Percentiles rank a stretch among this genome's conserved stretches.
These are phyloP conservation scores for Diploscapter pachys DNA, from an alignment of 1,140 invertebrate genomes.

Conservation along the genomic window DNA sequence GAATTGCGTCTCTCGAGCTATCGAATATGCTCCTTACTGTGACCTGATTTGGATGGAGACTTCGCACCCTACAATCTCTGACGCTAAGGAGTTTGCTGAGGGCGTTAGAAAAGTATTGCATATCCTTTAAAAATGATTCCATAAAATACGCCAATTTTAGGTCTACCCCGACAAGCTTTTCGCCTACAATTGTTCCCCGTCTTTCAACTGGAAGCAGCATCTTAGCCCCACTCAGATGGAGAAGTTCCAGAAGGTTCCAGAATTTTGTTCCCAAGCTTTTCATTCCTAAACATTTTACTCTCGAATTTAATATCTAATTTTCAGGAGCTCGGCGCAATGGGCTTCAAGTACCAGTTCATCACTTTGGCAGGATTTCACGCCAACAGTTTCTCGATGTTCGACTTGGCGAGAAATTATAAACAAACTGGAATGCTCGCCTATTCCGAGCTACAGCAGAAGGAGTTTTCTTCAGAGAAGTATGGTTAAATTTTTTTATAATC, in stretches of 20 bases:
- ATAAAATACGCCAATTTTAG: background rate
- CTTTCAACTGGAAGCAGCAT: conserved; percentile 61
- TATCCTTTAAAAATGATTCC: background rate
- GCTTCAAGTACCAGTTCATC: conserved; percentile 62
- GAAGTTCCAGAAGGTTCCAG: conserved; percentile 56
- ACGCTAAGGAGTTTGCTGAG: conserved; percentile 59
- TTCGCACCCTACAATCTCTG: conserved; percentile 52
- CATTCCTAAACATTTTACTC: background rate
- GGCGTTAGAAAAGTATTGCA: conserved; percentile 50
- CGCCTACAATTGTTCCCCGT: conserved; percentile 61
- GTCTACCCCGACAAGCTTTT: conserved; percentile 60
- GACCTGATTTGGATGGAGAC: conserved; percentile 62
- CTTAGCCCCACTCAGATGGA: conserved; percentile 55
- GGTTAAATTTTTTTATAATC: background rate
- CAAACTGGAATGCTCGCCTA: conserved; percentile 59
- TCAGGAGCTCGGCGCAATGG: conserved; percentile 58
- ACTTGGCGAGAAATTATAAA: conserved; percentile 57
- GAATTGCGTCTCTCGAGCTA: conserved; percentile 57
- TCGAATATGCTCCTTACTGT: conserved; percentile 59
- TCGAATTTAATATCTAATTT: background rate
- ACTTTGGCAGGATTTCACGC: conserved; percentile 61
- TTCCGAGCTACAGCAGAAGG: conserved; percentile 59
- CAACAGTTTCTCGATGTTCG: conserved; percentile 60
- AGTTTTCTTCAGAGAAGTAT: conserved; percentile 57
- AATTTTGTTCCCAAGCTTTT: too few relatives aligned